Evolutionary conservation across 1,140 invertebrate genomes (phyloP).

Genomic region (Drosophila prosaltans): DNA sequence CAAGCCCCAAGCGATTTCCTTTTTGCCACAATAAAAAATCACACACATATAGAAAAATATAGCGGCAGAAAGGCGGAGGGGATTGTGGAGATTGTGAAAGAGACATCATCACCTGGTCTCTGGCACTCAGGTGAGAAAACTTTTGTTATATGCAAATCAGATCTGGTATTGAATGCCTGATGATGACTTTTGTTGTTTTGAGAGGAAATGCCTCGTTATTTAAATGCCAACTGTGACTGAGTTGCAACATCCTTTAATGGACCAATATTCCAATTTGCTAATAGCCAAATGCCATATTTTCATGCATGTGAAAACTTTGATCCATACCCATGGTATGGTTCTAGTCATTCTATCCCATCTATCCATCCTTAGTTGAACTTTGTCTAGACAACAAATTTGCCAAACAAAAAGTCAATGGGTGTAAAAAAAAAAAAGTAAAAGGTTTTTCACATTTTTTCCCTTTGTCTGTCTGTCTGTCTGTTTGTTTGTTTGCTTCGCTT

Average conservation of each 20-base stretch:
- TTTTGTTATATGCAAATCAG: constrained; percentile 69
- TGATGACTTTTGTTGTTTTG: constrained; percentile 40
- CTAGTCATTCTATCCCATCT: neutral
- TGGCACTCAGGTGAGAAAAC: constrained; percentile 41
- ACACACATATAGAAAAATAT: constrained; percentile 45
- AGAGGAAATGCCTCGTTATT: constrained; percentile 34
- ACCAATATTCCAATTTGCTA: constrained; percentile 65
- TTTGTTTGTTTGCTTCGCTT: constrained; percentile 57
- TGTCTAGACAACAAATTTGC: constrained; percentile 68
- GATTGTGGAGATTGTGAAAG: constrained; percentile 19
- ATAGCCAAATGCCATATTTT: constrained; percentile 68
- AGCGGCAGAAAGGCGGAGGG: neutral
- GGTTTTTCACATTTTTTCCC: constrained; percentile 58
- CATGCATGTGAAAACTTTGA: constrained; percentile 46
- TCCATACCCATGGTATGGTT: neutral
- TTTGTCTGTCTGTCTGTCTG: constrained; percentile 31
- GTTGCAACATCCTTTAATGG: constrained; percentile 40
- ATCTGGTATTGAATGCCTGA: constrained; percentile 35
- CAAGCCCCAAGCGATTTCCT: constrained; percentile 59
- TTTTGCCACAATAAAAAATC: constrained; percentile 60
- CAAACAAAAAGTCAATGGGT: constrained; percentile 45
- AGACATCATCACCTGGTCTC: constrained; percentile 6
- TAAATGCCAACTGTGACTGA: constrained; percentile 30
- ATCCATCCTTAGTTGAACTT: constrained; percentile 18
- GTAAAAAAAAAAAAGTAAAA: constrained; percentile 45